Percentiles rank a stretch among this genome's conserved stretches.
Evolutionary conservation across 92 coral and sea anemone genomes (phyloP).

Genomic region (Palythoa heliodiscus): DNA sequence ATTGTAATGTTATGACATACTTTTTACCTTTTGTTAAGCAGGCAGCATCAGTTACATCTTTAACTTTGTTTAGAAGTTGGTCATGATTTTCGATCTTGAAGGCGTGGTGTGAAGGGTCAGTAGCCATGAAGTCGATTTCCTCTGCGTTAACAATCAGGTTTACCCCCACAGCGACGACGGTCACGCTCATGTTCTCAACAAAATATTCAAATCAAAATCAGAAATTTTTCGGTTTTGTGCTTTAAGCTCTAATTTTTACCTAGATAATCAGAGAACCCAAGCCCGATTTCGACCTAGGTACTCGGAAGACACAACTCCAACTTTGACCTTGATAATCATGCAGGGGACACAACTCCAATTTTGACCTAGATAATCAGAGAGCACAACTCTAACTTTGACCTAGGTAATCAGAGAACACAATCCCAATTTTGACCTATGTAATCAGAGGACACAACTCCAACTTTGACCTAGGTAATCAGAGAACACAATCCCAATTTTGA

Average conservation of each 20-base stretch:
- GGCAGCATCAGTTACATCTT: conserved; percentile 37
- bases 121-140: conserved; percentile 66
- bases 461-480: no score
- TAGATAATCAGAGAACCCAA: not conserved
- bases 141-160: conserved; percentile 42
- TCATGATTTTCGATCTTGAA: conserved; percentile 56
- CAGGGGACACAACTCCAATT: no score
- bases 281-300: no score
- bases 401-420: no score
- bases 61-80: conserved; percentile 49
- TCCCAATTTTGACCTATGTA: no score
- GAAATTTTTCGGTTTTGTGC: not conserved
- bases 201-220: not conserved
- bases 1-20: not conserved
- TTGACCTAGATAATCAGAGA: no score
- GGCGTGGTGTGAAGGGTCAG: conserved; percentile 57
- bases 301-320: no score
- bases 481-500: no score
- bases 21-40: conserved; percentile 55
- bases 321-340: no score
- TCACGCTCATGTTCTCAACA: conserved; percentile 39
- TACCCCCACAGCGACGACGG: conserved; percentile 62
- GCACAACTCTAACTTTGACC: no score
- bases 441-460: no score
- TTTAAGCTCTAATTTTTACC: no score